These are phyloP conservation scores for Syngnathus scovelli DNA, from an alignment of 2,113 vertebrate species.

Conservation along the genomic window DNA sequence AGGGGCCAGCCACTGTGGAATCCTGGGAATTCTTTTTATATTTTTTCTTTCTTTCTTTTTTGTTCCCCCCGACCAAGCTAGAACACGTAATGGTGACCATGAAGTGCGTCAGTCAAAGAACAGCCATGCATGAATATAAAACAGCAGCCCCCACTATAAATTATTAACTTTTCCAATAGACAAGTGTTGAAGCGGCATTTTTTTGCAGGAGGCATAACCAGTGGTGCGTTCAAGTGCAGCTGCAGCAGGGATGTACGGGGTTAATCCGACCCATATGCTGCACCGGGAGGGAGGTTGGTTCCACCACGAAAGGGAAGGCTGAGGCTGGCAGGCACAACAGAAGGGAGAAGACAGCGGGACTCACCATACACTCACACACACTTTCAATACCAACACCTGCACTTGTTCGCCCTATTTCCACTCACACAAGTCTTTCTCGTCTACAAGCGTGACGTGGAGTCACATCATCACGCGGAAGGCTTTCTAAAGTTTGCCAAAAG, in stretches of 20 bases:
- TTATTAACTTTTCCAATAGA: constrained; percentile 12
- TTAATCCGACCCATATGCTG: constrained; percentile 69
- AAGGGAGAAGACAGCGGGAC: constrained; percentile 60
- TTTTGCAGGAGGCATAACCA: constrained; percentile 5
- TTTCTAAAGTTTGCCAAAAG: not conserved
- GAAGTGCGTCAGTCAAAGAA: not conserved
- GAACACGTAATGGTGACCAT: constrained; percentile 47
- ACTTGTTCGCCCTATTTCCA: constrained; percentile 52
- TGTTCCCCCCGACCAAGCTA: constrained; percentile 47
- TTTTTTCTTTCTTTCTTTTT: not conserved
- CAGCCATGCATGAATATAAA: constrained; percentile 25
- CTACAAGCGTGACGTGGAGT: constrained; percentile 2
- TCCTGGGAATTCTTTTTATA: constrained; percentile 58
- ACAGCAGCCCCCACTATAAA: constrained; percentile 10
- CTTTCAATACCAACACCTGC: constrained; percentile 59
- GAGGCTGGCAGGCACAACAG: constrained; percentile 44
- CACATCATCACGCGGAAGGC: constrained; percentile 21
- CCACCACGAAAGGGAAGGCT: constrained; percentile 57
- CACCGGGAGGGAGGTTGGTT: constrained; percentile 64
- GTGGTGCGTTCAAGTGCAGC: constrained; percentile 27
- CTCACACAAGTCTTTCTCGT: constrained; percentile 13
- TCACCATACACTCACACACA: constrained; percentile 1
- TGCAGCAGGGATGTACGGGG: constrained; percentile 36
- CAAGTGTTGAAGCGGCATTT: not conserved
- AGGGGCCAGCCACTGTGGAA: constrained; percentile 55